Evolutionary conservation across 2,888 invertebrate genomes (phyloP), one percentile per base, ranked within the genome.

Genomic region (Sarcophaga rosellei): DNA sequence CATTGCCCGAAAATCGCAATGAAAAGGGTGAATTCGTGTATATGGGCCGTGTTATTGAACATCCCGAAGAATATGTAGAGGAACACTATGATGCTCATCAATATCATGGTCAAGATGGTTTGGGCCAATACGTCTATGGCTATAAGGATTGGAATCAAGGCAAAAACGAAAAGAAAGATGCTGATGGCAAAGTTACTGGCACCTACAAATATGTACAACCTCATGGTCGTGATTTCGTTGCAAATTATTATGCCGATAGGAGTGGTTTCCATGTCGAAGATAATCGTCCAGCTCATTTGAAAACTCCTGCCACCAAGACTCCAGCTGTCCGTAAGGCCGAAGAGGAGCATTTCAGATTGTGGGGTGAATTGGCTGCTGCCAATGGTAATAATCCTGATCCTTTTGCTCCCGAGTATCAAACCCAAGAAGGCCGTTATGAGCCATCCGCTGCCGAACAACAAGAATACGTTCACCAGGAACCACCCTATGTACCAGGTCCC

Each of bases 231-330:
- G 93, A 93, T 74, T 93, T 92, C 81, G 73, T 93, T 83, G 93
- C 93, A 85, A 92, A 95, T 86, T 96, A 96, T 92, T 96, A 96
- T 95, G 96, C 96, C 83, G 96, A 96, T 91, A 95, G 95, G 88
- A 94, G 95, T 88, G 97, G 96, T n/a, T 96, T 96, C 94, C 96
- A 96, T 93, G 96, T 96, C 87, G 95, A 95, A 84, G 96, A 96
- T 90, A 96, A 96, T 91, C 93, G 96, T 3, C 95, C 96, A 17
- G 95, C 95, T 89, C 94, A 95, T 73, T 94, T 94, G 73, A 95
- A 95, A 76, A 93, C 94, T 90, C 95, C 95, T 0, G 94, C 95
- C 15, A 95, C 95, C 87, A 96, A 96, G 91, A 95, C 95, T 0
- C 95, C 95, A 0, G 96, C 95, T 86, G 96, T 97, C 4, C 94